Base-by-base conservation (phyloP, 1,140 invertebrate genomes). In the Orussus abietinus region DNA sequence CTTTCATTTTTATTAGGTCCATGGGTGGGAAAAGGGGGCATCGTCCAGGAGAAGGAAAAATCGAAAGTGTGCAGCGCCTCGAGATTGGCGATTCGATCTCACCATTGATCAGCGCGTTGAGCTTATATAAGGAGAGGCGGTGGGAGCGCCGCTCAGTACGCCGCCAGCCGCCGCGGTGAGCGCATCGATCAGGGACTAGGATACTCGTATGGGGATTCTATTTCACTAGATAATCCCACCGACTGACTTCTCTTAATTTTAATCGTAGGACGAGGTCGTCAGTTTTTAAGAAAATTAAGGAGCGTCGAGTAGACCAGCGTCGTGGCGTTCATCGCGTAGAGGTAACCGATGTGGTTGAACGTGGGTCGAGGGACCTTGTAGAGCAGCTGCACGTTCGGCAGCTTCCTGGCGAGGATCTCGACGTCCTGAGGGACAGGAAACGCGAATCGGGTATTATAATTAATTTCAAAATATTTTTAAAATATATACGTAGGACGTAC, bases 261-360 rank as follows among this genome's bases (percentile, higher is more conserved):
- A 11, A 51, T 3, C 45, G 9, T 63, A 42, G 42, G 51, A 62
- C 5, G 40, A 43, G 14, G 62, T 53, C 0, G 61, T 56, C 1
- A 61, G 63, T 5, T 58, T 48, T 35, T 62, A 63, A 33, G 64
- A 35, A 18, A 66, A 30, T 9, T 48, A 45, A 1, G 57, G 53
- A 5, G 63, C 60, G 18, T 59, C 51, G 4, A 61, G 58, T 83
- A 80, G n/a, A 83, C 58, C 14, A 79, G 60, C 43, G 71, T 68
- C 36, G 74, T 74, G 0, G 76, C 64, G 48, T 78, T 74, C 10
- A 74, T 71, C 0, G 79, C 83, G 70, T 78, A 84, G 42, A 80
- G 74, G 69, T 85, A 87, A 66, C 87, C 84, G 45, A 85, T 74
- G 53, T 86, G 82, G 57, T 81, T 85, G 69, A 84, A 88, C 29